A percentile compares a stretch with the other conserved stretches of the same genome.
These are phyloP conservation scores for Tipula confusa DNA, from an alignment of 2,888 invertebrate species.

Conservation along the genomic window DNA sequence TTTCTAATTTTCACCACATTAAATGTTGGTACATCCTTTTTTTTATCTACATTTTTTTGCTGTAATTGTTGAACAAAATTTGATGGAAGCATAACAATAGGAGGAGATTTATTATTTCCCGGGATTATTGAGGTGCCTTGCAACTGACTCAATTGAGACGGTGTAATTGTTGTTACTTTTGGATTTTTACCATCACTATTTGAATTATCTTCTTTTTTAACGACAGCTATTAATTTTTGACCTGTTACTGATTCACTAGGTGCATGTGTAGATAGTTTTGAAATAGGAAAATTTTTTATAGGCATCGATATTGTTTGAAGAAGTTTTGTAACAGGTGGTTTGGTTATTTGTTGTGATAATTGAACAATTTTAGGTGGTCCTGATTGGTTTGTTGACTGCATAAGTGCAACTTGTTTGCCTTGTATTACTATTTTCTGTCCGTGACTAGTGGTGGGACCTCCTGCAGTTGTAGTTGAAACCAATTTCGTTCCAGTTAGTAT, in stretches of 20 bases:
- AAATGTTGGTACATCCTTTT: not conserved
- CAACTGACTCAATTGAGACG: constrained; percentile 48
- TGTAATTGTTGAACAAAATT: constrained; percentile 53
- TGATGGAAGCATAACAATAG: constrained; percentile 57
- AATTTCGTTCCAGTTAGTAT: constrained; percentile 38
- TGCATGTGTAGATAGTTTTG: constrained; percentile 39
- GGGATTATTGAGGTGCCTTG: constrained; percentile 41
- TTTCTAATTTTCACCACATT: constrained; percentile 15
- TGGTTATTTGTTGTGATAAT: not conserved
- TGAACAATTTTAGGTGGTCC: not conserved
- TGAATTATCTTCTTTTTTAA: not conserved
- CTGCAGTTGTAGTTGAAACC: not conserved
- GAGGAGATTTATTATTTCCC: constrained; percentile 44
- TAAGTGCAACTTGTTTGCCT: constrained; percentile 40
- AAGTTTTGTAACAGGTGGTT: not conserved
- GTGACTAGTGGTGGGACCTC: not conserved
- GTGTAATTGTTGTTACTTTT: constrained; percentile 41
- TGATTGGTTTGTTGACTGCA: constrained; percentile 48
- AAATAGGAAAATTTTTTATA: constrained; percentile 48
- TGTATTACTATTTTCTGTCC: constrained; percentile 39
- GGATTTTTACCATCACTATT: constrained; percentile 35
- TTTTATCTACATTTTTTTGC: constrained; percentile 36
- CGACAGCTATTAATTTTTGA: constrained; percentile 29
- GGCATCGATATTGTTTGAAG: constrained; percentile 40
- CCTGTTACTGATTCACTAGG: constrained; percentile 43